These are phyloP conservation scores for Melanerpes aurifrons DNA, from an alignment of 2,113 vertebrate genomes.

Conservation along the genomic window DNA sequence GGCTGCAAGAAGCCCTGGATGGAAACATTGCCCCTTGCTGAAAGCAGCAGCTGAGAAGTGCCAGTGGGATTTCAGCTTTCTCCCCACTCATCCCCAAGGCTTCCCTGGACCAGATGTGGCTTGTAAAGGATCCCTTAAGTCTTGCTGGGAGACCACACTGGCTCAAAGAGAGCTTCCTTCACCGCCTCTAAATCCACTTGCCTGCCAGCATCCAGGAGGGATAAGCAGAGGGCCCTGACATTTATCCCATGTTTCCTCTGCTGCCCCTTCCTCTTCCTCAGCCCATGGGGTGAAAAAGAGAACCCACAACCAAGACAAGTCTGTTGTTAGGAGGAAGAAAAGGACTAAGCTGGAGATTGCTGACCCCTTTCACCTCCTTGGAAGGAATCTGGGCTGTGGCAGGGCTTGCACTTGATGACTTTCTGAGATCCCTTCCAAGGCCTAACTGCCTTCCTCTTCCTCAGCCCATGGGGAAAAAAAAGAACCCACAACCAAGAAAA, in stretches of 20 bases:
- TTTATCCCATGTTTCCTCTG: neutral
- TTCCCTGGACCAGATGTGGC: neutral
- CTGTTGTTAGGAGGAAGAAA: neutral
- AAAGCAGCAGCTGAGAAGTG: neutral
- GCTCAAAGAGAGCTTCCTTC: neutral
- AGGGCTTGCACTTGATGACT: no score
- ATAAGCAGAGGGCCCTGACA: neutral
- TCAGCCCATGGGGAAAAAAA: no score
- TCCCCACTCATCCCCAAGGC: neutral
- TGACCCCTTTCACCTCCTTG: no score
- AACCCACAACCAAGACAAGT: neutral
- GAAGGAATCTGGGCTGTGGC: no score
- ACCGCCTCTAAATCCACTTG: neutral
- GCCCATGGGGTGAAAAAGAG: neutral
- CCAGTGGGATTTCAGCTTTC: neutral
- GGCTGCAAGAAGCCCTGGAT: neutral
- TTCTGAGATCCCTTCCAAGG: no score
- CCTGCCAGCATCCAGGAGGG: neutral
- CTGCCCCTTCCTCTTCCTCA: neutral
- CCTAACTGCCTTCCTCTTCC: no score
- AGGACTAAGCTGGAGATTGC: no score
- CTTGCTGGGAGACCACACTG: neutral
- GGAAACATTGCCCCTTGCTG: neutral
- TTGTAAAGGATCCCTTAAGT: neutral
- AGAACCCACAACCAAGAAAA: no score